A percentile compares a stretch with the other conserved stretches of the same genome.
Evolutionary conservation across 2,888 invertebrate genomes (phyloP).

Genomic region (Isotomurus palustris): DNA sequence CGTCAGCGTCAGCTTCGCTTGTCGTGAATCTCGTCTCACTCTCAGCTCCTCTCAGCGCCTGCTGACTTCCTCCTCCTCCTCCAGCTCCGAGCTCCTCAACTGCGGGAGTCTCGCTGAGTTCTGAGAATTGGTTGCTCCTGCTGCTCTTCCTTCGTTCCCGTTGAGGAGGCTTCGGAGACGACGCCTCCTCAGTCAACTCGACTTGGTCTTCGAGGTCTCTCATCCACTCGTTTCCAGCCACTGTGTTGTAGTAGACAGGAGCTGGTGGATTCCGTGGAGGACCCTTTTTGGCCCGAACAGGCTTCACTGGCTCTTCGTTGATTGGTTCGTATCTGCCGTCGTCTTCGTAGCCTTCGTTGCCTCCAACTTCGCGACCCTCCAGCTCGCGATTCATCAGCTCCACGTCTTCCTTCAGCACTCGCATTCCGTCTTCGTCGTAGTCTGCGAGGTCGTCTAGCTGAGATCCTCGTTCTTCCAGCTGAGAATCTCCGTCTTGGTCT

Average conservation of each 20-base stretch:
- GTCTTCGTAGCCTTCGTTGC: slow-evolving; percentile 27
- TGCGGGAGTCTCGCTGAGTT: slow-evolving; percentile 12
- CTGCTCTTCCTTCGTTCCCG: slow-evolving; percentile 25
- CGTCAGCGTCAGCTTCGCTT: slow-evolving; percentile 20
- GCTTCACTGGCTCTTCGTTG: slow-evolving; percentile 33
- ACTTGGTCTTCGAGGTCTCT: slow-evolving; percentile 30
- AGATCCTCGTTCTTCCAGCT: slow-evolving; percentile 21
- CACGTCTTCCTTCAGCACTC: slow-evolving; percentile 34
- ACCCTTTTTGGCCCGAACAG: slow-evolving; percentile 33
- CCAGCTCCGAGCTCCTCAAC: background rate
- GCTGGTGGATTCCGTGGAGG: slow-evolving; percentile 17
- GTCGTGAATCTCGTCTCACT: slow-evolving; percentile 13
- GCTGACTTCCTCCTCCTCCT: background rate
- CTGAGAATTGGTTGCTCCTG: slow-evolving; percentile 13
- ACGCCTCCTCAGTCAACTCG: background rate
- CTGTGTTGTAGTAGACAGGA: slow-evolving; percentile 44
- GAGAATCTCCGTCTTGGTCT: slow-evolving; percentile 16
- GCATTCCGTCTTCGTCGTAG: slow-evolving; percentile 30
- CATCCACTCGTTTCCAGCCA: slow-evolving; percentile 45
- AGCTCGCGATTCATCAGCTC: slow-evolving; percentile 31
- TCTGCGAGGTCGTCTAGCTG: slow-evolving; percentile 14
- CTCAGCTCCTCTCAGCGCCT: background rate
- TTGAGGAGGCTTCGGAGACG: slow-evolving; percentile 16
- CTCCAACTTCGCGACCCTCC: slow-evolving; percentile 1
- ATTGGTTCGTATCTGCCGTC: slow-evolving; percentile 45